Conservation (phyloP, 2,888 invertebrate genomes). For the Gymnocheta viridis region DNA sequence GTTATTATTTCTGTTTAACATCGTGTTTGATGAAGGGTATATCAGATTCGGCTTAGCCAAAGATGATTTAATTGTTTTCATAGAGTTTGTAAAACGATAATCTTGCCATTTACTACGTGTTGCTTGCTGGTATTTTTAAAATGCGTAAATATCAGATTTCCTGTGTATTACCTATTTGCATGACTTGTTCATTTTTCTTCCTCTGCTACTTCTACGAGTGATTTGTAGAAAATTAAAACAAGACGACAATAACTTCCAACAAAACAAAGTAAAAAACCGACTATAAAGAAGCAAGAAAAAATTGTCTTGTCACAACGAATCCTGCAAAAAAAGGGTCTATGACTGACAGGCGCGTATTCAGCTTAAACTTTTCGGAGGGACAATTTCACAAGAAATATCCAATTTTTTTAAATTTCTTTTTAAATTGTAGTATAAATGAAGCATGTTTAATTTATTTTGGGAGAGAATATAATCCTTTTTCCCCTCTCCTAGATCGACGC, state of each 20-base stretch:
- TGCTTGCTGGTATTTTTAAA: neutral
- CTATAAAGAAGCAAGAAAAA: neutral
- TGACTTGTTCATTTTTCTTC: conserved; percentile 5
- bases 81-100: neutral
- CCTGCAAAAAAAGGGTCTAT: no score
- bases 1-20: no score
- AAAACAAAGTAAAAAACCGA: neutral
- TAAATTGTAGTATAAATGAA: no score
- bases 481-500: no score
- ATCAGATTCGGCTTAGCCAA: neutral
- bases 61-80: no score
- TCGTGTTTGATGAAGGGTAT: neutral
- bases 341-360: no score
- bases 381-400: no score
- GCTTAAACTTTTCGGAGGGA: no score
- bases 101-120: neutral
- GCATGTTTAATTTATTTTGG: no score
- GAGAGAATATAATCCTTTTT: no score
- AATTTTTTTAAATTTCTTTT: no score
- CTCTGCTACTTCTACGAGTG: neutral
- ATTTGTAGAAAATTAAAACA: conserved; percentile 23
- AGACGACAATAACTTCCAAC: neutral
- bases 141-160: conserved; percentile 14
- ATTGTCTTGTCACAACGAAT: neutral
- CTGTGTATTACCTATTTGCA: neutral